Base-by-base conservation (phyloP, 1,140 invertebrate species). In the Hycleus phaleratus region DNA sequence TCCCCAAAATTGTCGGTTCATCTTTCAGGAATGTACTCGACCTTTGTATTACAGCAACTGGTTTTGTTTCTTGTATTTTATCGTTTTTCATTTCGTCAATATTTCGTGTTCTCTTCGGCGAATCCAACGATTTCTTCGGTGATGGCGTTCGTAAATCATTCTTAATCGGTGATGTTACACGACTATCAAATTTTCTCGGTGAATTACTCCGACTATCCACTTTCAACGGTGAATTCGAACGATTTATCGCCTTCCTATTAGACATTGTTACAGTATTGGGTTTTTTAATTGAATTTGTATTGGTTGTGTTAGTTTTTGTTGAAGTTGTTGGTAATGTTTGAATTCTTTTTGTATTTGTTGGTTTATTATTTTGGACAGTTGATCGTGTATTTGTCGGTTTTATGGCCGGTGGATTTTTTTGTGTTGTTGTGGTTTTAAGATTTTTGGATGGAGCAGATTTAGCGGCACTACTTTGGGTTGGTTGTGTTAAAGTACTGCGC, bases 21-120 rank as follows among this genome's bases (percentile, higher is more conserved):
- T 87, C 86, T 69, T 86, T 87, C 6, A 86, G 72, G 65, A 87
- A 88, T 0, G 86, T 88, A 8, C 83, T 82, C 0, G 86, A 87
- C 55, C 85, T 72, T 53, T 75, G 74, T 69, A 80, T 76, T 1
- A 64, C 62, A 1, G 77, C 74, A n/a, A 49, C 38, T 3, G 61
- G 39, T 26, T 39, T 52, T n/a, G 10, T 25, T 25, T 44, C 44
- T 52, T 62, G 49, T n/a, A 39, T 5, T 43, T 54, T 26, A 38
- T 49, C 6, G 45, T 51, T 40, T 40, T 58, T 4, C 32, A 32
- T 32, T 32, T 32, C 32, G 7, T 32, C 32, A 32, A 32, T 32
- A 7, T 4, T 7, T 32, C 49, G 25, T 49, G 61, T 26, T 50
- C 51, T 63, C 26, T 57, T 65, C 5, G 63, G 54, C 0, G 63